Conservation (phyloP, 2,113 vertebrate species). For the Fukomys damarensis region DNA sequence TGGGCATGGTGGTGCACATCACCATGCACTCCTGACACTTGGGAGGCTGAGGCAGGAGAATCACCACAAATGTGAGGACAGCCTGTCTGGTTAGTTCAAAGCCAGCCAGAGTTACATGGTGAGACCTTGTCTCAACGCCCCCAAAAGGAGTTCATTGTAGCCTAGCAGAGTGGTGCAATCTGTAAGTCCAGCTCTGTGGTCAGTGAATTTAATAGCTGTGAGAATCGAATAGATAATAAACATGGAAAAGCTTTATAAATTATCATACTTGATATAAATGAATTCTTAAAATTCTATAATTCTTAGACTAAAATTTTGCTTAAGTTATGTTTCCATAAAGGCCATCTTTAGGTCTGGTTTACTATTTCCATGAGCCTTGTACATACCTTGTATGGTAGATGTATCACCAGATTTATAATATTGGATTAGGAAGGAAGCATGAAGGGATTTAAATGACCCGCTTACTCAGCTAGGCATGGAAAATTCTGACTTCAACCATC, state of each 20-base stretch:
- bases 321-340: background rate
- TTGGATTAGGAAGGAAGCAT: background rate
- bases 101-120: background rate
- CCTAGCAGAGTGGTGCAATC: background rate
- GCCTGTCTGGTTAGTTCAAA: background rate
- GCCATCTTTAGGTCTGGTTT: background rate
- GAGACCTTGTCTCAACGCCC: background rate
- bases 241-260: background rate
- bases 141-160: background rate
- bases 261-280: background rate
- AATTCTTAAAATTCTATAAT: constrained; percentile 43
- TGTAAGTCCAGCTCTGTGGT: background rate
- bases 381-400: background rate
- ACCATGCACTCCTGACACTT: background rate
- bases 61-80: background rate
- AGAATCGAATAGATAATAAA: background rate
- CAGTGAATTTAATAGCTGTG: background rate
- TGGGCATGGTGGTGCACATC: background rate
- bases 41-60: background rate
- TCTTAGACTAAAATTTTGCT: constrained; percentile 23
- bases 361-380: background rate
- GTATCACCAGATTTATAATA: background rate
- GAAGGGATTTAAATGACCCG: background rate
- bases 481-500: background rate
- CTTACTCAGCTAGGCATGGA: background rate